Base-by-base conservation (phyloP, 2,888 invertebrate species). In the Periphyllus acericola region DNA sequence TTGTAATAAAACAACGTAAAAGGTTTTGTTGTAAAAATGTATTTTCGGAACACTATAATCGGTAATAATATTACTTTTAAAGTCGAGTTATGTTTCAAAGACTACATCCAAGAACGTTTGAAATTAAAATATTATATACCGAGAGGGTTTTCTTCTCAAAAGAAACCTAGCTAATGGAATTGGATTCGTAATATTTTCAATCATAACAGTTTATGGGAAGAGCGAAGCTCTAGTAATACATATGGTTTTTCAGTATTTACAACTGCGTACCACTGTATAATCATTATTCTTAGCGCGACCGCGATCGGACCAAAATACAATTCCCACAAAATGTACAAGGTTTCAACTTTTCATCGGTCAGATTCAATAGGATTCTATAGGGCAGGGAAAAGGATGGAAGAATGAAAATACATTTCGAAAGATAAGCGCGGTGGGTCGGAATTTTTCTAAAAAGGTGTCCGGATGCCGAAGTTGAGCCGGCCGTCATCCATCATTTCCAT, bases 401-500 rank as follows among this genome's bases (percentile, higher is more conserved):
- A 40, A 71, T 32, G 46, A 66, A 66, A 66, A 80, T n/a, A n/a
- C 46, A n/a, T 81, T 46, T 40, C 9, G 75, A n/a, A 34, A 72
- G 83, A 83, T 83, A 83, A 75, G 83, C 83, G 60, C 6, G 32
- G 29, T 3, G 40, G 75, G 34, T 6, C 2, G 40, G 11, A 14
- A 17, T 36, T 83, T 83, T 75, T 75, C 29, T 55, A 66, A 75
- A 83, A 74, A 60, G n/a, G n/a, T 52, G 25, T 83, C 36, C 72
- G 60, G 74, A 83, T 32, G 34, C 19, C n/a, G 19, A 55, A 55
- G 74, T 83, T 55, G 83, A 74, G 83, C 82, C 5, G 5, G 40
- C 40, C 60, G 40, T 66, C 75, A 75, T 83, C 60, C 75, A 75
- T 83, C 83, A 83, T 72, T 83, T 83, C n/a, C 66, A 40, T 76